Evolutionary conservation across 2,797 vertebrate species (phyloP).

Genomic region (Anabacerthia variegaticeps): DNA sequence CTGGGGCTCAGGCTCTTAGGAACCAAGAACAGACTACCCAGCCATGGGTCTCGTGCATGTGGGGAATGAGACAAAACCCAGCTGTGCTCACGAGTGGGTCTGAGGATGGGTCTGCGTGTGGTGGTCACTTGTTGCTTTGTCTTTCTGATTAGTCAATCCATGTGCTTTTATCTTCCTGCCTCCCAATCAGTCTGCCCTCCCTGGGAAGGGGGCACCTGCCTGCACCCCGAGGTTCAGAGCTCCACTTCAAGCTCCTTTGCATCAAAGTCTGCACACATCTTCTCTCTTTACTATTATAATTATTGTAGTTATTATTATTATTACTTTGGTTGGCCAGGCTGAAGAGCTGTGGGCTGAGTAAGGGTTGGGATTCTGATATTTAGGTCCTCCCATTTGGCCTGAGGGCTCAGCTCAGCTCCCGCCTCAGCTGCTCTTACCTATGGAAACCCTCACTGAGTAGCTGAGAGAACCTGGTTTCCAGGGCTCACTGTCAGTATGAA

Average conservation of each 20-base stretch:
- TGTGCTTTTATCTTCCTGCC: not conserved
- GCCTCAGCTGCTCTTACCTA: not conserved
- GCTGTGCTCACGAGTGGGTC: not conserved
- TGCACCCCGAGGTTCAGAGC: not conserved
- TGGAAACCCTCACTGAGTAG: not conserved
- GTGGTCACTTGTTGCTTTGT: not conserved
- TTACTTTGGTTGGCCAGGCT: not conserved
- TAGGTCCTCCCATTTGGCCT: not conserved
- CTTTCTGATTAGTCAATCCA: not conserved
- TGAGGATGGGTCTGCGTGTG: not conserved
- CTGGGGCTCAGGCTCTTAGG: not conserved
- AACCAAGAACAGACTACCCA: not conserved
- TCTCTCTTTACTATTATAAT: not conserved
- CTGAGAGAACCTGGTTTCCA: conserved; percentile 9
- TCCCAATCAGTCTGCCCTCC: not conserved
- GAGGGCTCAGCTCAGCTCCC: not conserved
- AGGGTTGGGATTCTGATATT: not conserved
- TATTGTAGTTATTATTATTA: not conserved
- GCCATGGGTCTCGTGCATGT: accelerated
- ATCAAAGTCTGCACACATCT: not conserved
- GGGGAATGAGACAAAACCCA: not conserved
- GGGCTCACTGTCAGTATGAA: conserved; percentile 35
- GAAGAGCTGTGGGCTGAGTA: not conserved
- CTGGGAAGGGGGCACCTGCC: not conserved
- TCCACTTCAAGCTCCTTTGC: not conserved